phyloP scores from a whole-genome alignment of 2,888 invertebrate species.

The Eudasyphora cyanicolor region DNA sequence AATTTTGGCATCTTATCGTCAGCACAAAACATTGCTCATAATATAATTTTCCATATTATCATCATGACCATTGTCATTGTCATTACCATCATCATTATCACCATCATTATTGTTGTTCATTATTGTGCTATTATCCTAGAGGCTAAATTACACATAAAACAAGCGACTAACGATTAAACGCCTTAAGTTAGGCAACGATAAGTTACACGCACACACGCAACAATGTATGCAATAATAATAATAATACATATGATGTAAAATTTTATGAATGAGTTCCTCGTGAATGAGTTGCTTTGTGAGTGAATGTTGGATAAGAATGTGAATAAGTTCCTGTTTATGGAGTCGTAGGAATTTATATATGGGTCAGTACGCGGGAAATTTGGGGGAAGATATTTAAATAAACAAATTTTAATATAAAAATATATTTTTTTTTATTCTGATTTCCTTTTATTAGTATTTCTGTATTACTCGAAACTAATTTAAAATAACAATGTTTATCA shows the following conservation, averaged over 20 bases:
- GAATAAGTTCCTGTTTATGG: too few relatives aligned
- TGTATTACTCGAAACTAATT: too few relatives aligned
- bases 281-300: not conserved
- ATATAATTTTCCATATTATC: not conserved
- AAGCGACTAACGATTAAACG: not conserved
- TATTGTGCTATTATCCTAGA: too few relatives aligned
- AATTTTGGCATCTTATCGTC: not conserved
- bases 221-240: not conserved
- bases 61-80: not conserved
- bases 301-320: not conserved
- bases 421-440: too few relatives aligned
- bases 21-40: not conserved
- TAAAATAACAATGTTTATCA: too few relatives aligned
- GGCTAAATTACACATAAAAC: not conserved
- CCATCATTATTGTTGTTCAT: not conserved
- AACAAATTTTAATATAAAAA: too few relatives aligned
- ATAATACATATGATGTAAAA: too few relatives aligned
- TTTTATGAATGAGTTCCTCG: slow-evolving; percentile 1
- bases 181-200: slow-evolving; percentile 29
- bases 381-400: too few relatives aligned
- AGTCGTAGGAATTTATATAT: too few relatives aligned
- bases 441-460: too few relatives aligned
- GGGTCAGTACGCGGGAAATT: too few relatives aligned
- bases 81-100: slow-evolving; percentile 1
- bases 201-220: not conserved